Evolutionary conservation across 2,797 vertebrate genomes (phyloP), one percentile per base, ranked within the genome.

Genomic region (Sebastiscus albofasciatus): DNA sequence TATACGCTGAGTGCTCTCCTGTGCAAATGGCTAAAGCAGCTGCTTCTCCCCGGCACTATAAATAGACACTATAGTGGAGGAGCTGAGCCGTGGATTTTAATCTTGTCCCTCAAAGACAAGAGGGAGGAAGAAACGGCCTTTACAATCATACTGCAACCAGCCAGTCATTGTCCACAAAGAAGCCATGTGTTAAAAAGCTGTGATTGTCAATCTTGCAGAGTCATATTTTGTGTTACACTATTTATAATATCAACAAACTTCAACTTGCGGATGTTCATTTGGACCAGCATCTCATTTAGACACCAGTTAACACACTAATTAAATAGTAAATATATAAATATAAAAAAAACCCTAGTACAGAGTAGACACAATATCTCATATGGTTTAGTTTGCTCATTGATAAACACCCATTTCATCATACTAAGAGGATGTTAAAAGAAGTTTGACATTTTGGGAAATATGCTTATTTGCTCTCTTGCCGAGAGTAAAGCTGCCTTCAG

Each of bases 21-120:
- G 79, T 87, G 85, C 83, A 93, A 95, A 93, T 80, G 82, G 85
- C 77, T 87, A 85, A 88, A 93, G 86, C 92, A 93, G 93, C 92
- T 89, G 93, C 89, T 92, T 93, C 88, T 89, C 82, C 86, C 84
- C 62, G 8, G 77, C 22, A 60, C 93, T 95, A 95, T 91, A 95
- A 95, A 95, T 94, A 96, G 90, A 91, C 87, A 46, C 73, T 46
- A 46, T 46, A 75, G 72, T 73, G 74, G 76, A 92, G 82, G 83
- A 91, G 89, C 81, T 79, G 85, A 92, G 87, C 71, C 67, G 54
- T 85, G 87, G 84, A 89, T 88, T 90, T 85, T 87, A 93, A 89
- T 91, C 85, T 84, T 83, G 82, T 89, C 83, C 84, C 84, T 91
- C 67, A 85, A 72, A 81, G 72, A 75, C 66, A 76, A 52, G 36